Base-by-base conservation (phyloP, 2,797 vertebrate genomes). In the Octomys mimax region DNA sequence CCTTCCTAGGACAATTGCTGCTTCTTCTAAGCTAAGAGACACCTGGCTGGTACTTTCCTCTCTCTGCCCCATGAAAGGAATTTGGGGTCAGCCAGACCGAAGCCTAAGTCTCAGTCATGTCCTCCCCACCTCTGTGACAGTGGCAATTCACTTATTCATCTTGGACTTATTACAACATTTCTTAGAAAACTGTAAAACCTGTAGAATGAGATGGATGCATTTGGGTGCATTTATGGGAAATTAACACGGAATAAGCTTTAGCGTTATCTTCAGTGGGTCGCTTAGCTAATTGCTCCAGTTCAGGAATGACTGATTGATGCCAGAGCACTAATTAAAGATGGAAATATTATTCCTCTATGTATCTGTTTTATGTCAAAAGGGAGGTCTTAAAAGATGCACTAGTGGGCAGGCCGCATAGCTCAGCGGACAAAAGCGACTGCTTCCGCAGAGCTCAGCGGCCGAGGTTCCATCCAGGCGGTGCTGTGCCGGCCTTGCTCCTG, bases 261-360 rank as follows among this genome's bases (percentile, higher is more conserved):
- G 85, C 62, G 36, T 81, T 84, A 26, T 93, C 94, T 96, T 90
- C 91, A 92, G 36, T 7, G 33, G 85, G 85, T 87, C 83, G 42
- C 61, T 96, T 83, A 62, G 79, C 62, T 82, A 96, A 33, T 94
- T 83, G 31, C 61, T 78, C 94, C 79, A 89, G 70, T 42, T 93
- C 52, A 70, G 78, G 80, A 46, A 78, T 79, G 77, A 79, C 36
- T 89, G 70, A 92, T 82, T n/a, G 79, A 71, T 84, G 85, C 52
- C 66, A 93, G 94, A 87, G 26, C 26, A 28, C 33, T 91, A 85
- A 95, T 66, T 86, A 94, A 93, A 61, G 57, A 96, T 92, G 93
- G 64, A 87, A 92, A 92, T 96, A 96, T 96, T 91, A 77, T 92
- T 96, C 75, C 62, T 92, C 62, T 87, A 93, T 89, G 6, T 96